Evolutionary conservation across 1,140 invertebrate genomes (phyloP).

Genomic region (Drosophila bocqueti): DNA sequence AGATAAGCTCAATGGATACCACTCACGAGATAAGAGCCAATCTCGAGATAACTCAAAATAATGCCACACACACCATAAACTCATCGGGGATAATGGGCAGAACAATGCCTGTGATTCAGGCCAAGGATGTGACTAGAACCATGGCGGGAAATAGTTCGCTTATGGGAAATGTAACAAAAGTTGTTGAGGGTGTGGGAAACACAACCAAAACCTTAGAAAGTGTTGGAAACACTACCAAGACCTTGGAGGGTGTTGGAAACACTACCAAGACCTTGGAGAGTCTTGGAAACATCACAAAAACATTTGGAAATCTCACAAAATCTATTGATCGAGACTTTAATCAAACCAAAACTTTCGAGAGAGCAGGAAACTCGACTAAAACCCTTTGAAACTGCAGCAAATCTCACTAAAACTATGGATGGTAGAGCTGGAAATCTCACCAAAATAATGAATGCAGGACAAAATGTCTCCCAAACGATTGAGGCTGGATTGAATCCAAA

Average conservation of each 20-base stretch:
- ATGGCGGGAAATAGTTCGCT: not conserved
- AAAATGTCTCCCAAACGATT: conserved; percentile 1
- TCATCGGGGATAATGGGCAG: conserved; percentile 8
- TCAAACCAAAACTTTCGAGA: conserved; percentile 5
- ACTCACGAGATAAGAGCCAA: conserved; percentile 26
- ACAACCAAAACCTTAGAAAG: not conserved
- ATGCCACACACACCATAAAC: conserved; percentile 38
- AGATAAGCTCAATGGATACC: conserved; percentile 29
- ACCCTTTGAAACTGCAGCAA: conserved; percentile 10
- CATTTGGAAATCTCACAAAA: conserved; percentile 8
- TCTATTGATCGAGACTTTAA: conserved; percentile 1
- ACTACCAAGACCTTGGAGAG: conserved; percentile 22
- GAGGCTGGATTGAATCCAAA: conserved; percentile 7
- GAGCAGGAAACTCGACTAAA: conserved; percentile 5
- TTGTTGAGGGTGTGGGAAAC: conserved; percentile 4
- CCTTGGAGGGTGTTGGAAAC: conserved; percentile 4
- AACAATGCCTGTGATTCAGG: conserved; percentile 32
- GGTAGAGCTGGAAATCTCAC: conserved; percentile 2
- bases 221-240: conserved; percentile 9
- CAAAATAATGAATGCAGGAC: conserved; percentile 1
- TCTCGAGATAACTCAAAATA: conserved; percentile 8
- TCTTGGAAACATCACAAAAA: conserved; percentile 1
- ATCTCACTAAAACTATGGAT: conserved; percentile 13
- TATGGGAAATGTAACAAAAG: conserved; percentile 11
- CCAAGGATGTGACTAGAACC: conserved; percentile 11